Conservation (phyloP, 2,113 vertebrate genomes). For the Plestiodon gilberti region DNA sequence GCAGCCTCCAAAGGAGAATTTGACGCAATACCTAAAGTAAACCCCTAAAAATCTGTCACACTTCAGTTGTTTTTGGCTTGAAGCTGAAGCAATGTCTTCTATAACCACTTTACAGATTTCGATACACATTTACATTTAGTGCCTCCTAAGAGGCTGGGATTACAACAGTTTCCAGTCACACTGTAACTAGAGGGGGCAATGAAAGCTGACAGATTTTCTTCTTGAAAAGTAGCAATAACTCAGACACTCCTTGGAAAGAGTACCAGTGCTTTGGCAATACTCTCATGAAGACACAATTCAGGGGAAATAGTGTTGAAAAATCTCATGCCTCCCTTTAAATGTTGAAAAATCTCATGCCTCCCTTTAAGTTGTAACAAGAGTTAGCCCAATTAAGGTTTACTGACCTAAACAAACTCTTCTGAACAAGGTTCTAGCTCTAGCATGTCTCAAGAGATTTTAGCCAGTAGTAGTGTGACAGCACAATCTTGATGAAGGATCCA, state of each 20-base stretch:
- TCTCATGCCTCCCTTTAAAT: too few species aligned
- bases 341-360: neutral
- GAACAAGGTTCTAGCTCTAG: neutral
- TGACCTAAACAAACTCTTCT: neutral
- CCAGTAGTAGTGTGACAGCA: too few species aligned
- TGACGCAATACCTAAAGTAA: neutral
- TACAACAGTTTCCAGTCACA: neutral
- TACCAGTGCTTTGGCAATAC: too few species aligned
- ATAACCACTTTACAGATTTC: too few species aligned
- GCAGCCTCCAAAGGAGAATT: rapidly evolving
- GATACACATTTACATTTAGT: too few species aligned
- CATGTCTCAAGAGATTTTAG: neutral
- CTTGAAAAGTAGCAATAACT: neutral
- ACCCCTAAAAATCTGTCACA: too few species aligned
- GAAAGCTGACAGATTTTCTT: neutral
- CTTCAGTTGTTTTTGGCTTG: neutral
- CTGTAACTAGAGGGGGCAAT: neutral
- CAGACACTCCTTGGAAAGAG: neutral
- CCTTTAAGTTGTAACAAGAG: neutral
- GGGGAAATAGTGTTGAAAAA: neutral
- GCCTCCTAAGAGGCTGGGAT: neutral
- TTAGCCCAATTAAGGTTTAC: neutral
- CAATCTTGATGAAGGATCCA: too few species aligned
- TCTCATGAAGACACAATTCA: neutral
- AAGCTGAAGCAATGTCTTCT: neutral